These are phyloP conservation scores for Lepidonotus clava DNA, from an alignment of 2,888 invertebrate species.

Conservation along the genomic window DNA sequence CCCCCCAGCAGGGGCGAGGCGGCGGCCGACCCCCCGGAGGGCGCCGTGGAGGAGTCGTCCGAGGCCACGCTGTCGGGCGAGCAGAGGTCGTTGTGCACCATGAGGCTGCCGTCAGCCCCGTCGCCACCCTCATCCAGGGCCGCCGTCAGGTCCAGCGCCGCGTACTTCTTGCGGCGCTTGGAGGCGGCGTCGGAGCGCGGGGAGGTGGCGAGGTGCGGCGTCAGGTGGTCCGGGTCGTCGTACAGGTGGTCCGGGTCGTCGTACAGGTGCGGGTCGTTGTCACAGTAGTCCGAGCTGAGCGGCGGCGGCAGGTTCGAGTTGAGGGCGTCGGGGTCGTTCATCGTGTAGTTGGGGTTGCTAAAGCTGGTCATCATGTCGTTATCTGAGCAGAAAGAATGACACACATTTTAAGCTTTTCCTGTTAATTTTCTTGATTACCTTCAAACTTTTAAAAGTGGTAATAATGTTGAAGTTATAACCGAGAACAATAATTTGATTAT, in stretches of 20 bases:
- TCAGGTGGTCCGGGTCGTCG: slow-evolving; percentile 19
- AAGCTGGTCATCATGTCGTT: slow-evolving; percentile 92
- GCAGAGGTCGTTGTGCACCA: slow-evolving; percentile 53
- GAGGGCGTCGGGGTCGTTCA: slow-evolving; percentile 84
- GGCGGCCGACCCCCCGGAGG: neutral
- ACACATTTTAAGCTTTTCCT: neutral
- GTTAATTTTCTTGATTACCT: neutral
- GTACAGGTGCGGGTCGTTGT: slow-evolving; percentile 14
- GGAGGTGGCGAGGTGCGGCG: neutral
- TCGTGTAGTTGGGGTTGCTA: slow-evolving; percentile 94
- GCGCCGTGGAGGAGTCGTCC: slow-evolving; percentile 9
- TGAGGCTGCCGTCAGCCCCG: neutral
- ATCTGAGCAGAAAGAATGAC: slow-evolving; percentile 85
- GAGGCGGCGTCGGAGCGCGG: neutral
- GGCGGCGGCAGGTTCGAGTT: slow-evolving; percentile 68
- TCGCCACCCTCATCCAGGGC: slow-evolving; percentile 90
- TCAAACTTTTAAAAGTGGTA: neutral
- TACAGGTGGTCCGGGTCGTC: no score
- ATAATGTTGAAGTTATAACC: neutral
- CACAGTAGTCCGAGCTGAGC: slow-evolving; percentile 61
- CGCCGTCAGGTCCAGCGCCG: slow-evolving; percentile 85
- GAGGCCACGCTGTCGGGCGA: slow-evolving; percentile 65
- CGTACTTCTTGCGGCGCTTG: slow-evolving; percentile 82
- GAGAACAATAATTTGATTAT: neutral
- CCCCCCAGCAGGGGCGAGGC: neutral